Base-by-base conservation (phyloP, 2,888 invertebrate species). In the Acleris emargana region DNA sequence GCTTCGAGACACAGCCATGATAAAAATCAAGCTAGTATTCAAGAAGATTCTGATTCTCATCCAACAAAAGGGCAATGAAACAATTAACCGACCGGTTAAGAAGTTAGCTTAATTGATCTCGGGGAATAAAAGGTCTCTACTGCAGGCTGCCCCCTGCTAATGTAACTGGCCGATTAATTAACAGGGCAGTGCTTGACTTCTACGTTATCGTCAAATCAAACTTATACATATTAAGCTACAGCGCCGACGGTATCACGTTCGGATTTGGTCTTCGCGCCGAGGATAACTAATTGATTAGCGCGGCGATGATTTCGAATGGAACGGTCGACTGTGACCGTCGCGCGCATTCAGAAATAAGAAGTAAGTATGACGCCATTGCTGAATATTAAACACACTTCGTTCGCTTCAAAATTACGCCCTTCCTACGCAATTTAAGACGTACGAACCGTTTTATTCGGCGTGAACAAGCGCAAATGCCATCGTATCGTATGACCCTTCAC, bases 251-350 rank as follows among this genome's bases (percentile, higher is more conserved):
- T 57, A 57, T 57, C 57, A 45, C 45, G 43, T 11, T 50, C 20
- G 47, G 50, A 49, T 58, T 18, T 47, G 45, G 25, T 58, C 51
- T 45, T 52, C 53, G 58, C 42, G 69, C 68, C 67, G 69, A 66
- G 72, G 79, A 81, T 77, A 76, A 77, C 87, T 73, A 88, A 88
- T 87, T 72, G 73, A 87, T 87, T 79, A 79, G 73, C 77, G 75
- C 73, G 76, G 76, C 71, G 79, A 81, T 79, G 79, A 78, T 85
- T 83, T 82, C 81, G 75, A 83, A 81, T 73, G 77, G 73, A 69
- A 71, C 77, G 73, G 73, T 80, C 78, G 77, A 76, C 77, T 82
- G 81, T 82, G 76, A 81, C 84, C 62, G 81, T 83, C 81, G 81
- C 80, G 75, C 70, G 72, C 76, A 76, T 78, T 77, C 78, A 76